Evolutionary conservation across 2,113 vertebrate genomes (phyloP), one percentile per base, ranked within the genome.

Genomic region (Atractosteus spatula): DNA sequence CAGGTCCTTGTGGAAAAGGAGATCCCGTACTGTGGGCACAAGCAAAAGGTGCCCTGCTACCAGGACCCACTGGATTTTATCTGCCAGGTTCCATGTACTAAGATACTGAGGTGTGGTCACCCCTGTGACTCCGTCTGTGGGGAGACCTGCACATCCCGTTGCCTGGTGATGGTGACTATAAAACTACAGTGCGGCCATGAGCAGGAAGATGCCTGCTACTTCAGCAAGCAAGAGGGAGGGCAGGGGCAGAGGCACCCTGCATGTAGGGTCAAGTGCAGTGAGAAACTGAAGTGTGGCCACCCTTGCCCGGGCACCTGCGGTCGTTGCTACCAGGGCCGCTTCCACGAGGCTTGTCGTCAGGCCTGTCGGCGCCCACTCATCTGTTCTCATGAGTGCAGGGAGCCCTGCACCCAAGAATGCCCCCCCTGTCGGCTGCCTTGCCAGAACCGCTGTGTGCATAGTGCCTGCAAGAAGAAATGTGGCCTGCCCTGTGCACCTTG

Each of bases 361-460:
- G 76, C 79, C 0, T 97, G 96, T 47, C 78, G 88, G 3, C 87
- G 81, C 41, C 47, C 91, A 61, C 90, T 99, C 54, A 84, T 98
- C 69, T 99, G 97, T 74, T 94, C 94, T 41, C 96, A 99, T 82
- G 70, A 82, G 78, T 97, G 95, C 79, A 75, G n/a, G 62, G 87
- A 92, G 77, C 92, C 94, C 0, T 98, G 97, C 79, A 92, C 84
- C 7, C 64, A 76, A 0, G 84, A 92, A 56, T 96, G 95, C 75
- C 95, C 95, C 0, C 91, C 96, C 12, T 97, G 96, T 81, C 77
- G 64, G 69, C 66, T 55, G 66, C 47, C 41, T 2, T 98, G 96
- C 77, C 79, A 96, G 86, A 98, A 97, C 75, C 89, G 86, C 12
- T 97, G 96, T 17, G 3, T 94, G 76, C 96, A 98, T 77, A 98